Evolutionary conservation across 1,140 invertebrate genomes (phyloP).

Genomic region (Steinernema feltiae): DNA sequence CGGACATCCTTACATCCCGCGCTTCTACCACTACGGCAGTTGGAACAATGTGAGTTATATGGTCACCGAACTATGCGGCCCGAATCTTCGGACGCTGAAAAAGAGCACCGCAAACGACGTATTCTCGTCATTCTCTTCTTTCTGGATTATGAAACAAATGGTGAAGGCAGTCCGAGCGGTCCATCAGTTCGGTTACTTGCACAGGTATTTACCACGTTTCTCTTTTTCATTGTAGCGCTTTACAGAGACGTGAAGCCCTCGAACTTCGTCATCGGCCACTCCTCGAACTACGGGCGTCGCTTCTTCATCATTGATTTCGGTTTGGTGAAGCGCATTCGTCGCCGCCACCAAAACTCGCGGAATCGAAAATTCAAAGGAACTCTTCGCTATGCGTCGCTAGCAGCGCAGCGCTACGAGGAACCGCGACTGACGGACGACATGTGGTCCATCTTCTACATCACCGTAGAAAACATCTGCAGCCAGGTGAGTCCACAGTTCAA

Average conservation of each 20-base stretch:
- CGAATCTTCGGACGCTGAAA: conserved; percentile 8
- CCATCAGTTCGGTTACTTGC: not conserved
- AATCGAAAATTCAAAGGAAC: conserved; percentile 15
- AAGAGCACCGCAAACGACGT: not conserved
- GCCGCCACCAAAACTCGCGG: not conserved
- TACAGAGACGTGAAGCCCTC: conserved; percentile 20
- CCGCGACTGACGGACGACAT: not conserved
- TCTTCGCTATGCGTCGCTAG: conserved; percentile 18
- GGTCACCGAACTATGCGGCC: conserved; percentile 16
- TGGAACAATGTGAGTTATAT: not conserved
- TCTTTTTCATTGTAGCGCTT: not conserved
- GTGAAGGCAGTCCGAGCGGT: not conserved
- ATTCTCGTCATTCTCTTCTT: not conserved
- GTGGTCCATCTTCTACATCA: conserved; percentile 21
- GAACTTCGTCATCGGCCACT: conserved; percentile 16
- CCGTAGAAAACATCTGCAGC: conserved; percentile 9
- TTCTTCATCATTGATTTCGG: conserved; percentile 24
- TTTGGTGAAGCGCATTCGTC: not conserved
- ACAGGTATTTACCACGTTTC: not conserved
- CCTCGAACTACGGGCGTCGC: not conserved
- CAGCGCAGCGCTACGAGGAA: conserved; percentile 16
- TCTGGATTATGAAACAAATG: conserved; percentile 16
- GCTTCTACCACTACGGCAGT: not conserved
- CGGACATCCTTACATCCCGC: not conserved
- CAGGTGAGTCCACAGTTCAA: not conserved